Evolutionary conservation across 2,113 vertebrate species (phyloP).

Genomic region (Cyanoramphus novaezelandiae): DNA sequence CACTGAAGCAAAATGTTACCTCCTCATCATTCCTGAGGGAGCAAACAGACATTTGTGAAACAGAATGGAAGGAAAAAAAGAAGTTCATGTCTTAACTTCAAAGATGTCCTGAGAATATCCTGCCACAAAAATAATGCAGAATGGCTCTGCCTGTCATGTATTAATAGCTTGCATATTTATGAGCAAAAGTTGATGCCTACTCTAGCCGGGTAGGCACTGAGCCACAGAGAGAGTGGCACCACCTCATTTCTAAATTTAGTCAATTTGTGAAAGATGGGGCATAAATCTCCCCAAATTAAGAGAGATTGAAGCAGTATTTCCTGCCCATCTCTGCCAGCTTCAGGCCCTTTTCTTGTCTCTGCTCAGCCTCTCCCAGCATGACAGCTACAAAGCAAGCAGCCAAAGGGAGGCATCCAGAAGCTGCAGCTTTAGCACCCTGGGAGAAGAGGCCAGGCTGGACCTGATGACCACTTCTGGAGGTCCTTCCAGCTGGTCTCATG

Average conservation of each 20-base stretch:
- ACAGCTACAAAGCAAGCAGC: not conserved
- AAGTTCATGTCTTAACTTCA: slow-evolving; percentile 16
- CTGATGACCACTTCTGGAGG: not conserved
- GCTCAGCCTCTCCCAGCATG: not conserved
- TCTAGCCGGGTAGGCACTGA: not conserved
- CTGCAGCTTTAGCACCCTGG: not conserved
- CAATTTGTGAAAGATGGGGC: not conserved
- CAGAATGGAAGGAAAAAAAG: not conserved
- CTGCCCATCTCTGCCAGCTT: not conserved
- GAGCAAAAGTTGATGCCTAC: not conserved
- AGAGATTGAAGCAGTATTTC: not conserved
- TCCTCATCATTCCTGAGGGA: not conserved
- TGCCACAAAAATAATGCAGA: not conserved
- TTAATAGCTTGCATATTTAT: slow-evolving; percentile 49
- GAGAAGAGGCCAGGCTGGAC: not conserved
- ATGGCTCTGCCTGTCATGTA: not conserved
- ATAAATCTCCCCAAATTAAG: not conserved
- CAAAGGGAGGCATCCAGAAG: not conserved
- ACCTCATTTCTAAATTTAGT: not conserved
- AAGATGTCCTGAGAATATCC: slow-evolving; percentile 33
- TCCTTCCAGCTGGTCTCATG: not conserved
- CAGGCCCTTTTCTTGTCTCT: not conserved
- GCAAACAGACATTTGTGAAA: not conserved
- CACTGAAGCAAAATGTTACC: slow-evolving; percentile 26
- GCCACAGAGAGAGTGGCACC: not conserved